Conservation (phyloP, 2,888 invertebrate species). For the Pimpla rufipes region DNA sequence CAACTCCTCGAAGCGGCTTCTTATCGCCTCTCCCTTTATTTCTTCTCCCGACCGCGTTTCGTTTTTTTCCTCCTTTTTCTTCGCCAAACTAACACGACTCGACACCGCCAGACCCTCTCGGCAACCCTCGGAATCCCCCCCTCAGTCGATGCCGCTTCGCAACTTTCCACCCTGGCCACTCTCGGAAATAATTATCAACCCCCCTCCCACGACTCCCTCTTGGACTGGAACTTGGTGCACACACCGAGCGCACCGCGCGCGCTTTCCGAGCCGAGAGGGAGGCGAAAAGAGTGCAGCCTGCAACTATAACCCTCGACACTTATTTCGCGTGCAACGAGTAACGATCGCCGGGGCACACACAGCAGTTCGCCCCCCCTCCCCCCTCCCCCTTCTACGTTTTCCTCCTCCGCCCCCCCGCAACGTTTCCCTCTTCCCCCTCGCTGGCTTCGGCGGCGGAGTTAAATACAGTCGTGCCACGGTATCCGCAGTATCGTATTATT, state of each 20-base stretch:
- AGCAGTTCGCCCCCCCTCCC: conserved; percentile 1
- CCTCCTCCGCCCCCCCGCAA: background rate
- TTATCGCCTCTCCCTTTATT: conserved; percentile 31
- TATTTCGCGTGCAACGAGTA: conserved; percentile 68
- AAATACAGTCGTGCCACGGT: conserved; percentile 43
- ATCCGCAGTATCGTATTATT: conserved; percentile 43
- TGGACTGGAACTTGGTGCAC: background rate
- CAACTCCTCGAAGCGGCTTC: conserved; percentile 52
- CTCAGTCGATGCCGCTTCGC: too few species aligned
- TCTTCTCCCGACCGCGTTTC: conserved; percentile 26
- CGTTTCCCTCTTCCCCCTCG: background rate
- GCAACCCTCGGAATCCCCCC: too few species aligned
- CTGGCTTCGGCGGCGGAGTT: conserved; percentile 42
- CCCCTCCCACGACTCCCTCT: background rate
- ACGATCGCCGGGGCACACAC: conserved; percentile 59
- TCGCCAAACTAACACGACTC: background rate
- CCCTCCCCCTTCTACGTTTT: background rate
- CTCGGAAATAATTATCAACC: conserved; percentile 56
- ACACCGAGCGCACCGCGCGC: too few species aligned
- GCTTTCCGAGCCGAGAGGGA: too few species aligned
- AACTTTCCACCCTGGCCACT: background rate
- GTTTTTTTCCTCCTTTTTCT: conserved; percentile 1
- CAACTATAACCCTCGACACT: conserved; percentile 61
- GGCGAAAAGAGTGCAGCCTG: conserved; percentile 49
- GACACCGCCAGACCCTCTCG: too few species aligned